phyloP scores from a whole-genome alignment of 2,888 invertebrate genomes.

The Athalia cordata region DNA sequence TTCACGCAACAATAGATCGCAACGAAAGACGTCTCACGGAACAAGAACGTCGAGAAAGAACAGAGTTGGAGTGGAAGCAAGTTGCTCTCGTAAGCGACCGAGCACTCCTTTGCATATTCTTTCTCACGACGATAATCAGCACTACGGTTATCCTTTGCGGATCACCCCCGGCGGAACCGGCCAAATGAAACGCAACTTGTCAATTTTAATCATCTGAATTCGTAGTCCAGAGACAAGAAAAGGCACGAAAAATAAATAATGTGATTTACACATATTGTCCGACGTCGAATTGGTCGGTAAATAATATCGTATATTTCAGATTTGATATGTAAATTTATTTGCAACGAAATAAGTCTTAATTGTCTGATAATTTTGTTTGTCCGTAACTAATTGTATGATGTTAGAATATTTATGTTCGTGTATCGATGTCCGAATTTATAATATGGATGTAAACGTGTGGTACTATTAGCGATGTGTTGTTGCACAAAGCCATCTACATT shows the following conservation, averaged over 20 bases:
- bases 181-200: constrained; percentile 51
- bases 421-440: no score
- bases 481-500: no score
- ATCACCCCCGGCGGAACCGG: constrained; percentile 74
- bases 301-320: no score
- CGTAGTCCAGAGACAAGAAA: background rate
- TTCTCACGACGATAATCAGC: constrained; percentile 85
- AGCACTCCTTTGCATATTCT: constrained; percentile 84
- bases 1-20: constrained; percentile 85
- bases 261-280: background rate
- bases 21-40: constrained; percentile 88
- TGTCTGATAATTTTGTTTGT: no score
- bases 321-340: no score
- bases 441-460: no score
- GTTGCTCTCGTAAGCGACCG: constrained; percentile 88
- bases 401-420: no score
- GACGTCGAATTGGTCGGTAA: background rate
- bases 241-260: background rate
- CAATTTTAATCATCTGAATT: constrained; percentile 3
- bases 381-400: no score
- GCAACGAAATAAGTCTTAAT: no score
- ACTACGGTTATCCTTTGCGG: constrained; percentile 86
- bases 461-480: no score
- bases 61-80: constrained; percentile 90
- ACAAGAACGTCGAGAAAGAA: constrained; percentile 85